Base-by-base conservation (phyloP, 2,797 vertebrate genomes). In the Galago senegalensis region DNA sequence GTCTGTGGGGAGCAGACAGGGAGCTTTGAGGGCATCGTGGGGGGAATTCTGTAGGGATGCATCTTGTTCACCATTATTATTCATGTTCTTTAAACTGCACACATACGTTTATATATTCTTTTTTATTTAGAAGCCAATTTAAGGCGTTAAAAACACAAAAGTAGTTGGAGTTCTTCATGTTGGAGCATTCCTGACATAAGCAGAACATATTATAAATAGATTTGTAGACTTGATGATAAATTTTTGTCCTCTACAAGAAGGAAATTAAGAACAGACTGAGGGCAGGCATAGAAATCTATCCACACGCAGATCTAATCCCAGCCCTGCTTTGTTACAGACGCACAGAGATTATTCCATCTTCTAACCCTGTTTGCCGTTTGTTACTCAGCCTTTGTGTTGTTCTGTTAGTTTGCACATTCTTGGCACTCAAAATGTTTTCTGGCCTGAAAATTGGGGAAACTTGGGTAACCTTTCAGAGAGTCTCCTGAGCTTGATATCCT, bases 401-500 rank as follows among this genome's bases (percentile, higher is more conserved):
- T 7, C 13, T 14, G 3, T 34, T 56, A 58, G 11, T 5, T 34
- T 65, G 20, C 43, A 4, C 14, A 34, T 37, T 60, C 56, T 49
- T 49, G 43, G 61, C 43, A 63, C 49, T 43, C 56, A 14, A 6
- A 20, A n/a, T 43, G 37, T 53, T 65, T 40, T 46, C 46, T 65
- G 60, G 27, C n/a, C 46, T 65, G 7, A 58, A 94, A 80, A 1
- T n/a, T 27, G n/a, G 72, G n/a, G 65, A 34, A 61, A 49, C 27
- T 46, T 53, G 53, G 65, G 58, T 34, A 25, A 18, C 34, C 18
- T 82, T 87, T 46, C 58, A 7, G 49, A 72, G 10, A 83, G 31
- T n/a, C 0, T 7, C 12, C 53, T 20, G 27, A 31, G 3, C 8
- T 49, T 9, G 13, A 40, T 1, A 46, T 12, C 9, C 40, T 21